Conservation (phyloP, 2,113 vertebrate species). For the Microtus pennsylvanicus region DNA sequence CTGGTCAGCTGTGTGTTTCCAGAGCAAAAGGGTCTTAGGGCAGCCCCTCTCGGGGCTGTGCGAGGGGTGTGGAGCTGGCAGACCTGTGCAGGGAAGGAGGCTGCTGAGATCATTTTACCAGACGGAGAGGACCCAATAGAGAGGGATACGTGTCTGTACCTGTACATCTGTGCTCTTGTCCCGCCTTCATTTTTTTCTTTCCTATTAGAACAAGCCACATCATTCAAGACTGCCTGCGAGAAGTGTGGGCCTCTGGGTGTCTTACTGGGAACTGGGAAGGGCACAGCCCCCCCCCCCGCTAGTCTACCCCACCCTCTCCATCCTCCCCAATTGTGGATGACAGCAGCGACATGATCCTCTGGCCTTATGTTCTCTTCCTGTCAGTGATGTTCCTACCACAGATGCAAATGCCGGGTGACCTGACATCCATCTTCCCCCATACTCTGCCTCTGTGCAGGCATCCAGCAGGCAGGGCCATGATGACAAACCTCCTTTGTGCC, state of each 20-base stretch:
- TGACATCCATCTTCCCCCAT: background rate
- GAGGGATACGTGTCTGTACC: background rate
- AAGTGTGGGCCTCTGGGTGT: background rate
- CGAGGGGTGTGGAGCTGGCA: fast-evolving
- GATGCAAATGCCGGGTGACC: background rate
- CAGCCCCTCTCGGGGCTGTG: background rate
- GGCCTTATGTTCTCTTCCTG: background rate
- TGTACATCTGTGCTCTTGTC: background rate
- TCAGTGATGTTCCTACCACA: background rate
- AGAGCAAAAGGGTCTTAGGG: background rate
- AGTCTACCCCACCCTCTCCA: background rate
- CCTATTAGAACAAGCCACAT: conserved; percentile 1
- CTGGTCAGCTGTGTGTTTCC: background rate
- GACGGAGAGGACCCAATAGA: background rate
- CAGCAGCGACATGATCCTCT: background rate
- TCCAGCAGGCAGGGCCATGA: background rate
- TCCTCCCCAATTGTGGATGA: conserved; percentile 13
- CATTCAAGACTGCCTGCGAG: conserved; percentile 26
- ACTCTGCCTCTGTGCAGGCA: background rate
- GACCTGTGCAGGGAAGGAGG: background rate
- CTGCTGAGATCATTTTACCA: background rate
- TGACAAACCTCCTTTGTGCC: background rate
- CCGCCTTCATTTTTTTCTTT: background rate
- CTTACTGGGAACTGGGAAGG: conserved; percentile 17
- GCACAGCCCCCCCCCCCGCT: background rate